Evolutionary conservation across 2,888 invertebrate species (phyloP), one percentile per base, ranked within the genome.

Genomic region (Apotomis capreana): DNA sequence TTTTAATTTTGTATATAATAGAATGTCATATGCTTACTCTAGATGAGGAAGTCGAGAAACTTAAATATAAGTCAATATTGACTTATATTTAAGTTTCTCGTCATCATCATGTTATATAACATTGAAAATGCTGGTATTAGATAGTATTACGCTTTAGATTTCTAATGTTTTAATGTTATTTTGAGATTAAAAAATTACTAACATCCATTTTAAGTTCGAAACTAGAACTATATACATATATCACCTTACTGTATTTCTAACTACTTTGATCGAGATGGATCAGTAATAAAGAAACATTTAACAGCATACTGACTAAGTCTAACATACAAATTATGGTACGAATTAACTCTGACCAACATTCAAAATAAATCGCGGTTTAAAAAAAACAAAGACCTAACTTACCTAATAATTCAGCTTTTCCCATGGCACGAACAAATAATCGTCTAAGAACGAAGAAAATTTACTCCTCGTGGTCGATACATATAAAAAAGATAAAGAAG

Each of bases 171-270:
- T 9, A 40, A 64, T 12, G 15, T 10, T 44, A 15, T 10, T 15
- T 44, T 40, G 12, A 54, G 54, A 64, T 54, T 64, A n/a, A 5
- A 54, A 44, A 54, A 12, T 6, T 10, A 40, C 64, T 64, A 55
- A 64, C 55, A 55, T 55, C 26, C 15, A 64, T 64, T 44, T 55
- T 52, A 13, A 36, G 10, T 37, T 55, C 9, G 26, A 15, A 26
- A 9, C 36, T 57, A 12, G 12, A 5, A 57, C 10, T 4, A n/a
- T 37, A 4, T 36, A 57, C 12, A 36, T 37, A 57, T 57, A n/a
- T n/a, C n/a, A 37, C 37, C 58, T 5, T 58, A 37, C 0, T 12
- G 36, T 58, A 58, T 12, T 5, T 37, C 36, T 3, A 58, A 58
- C 37, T 58, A 58, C n/a, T 58, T 6, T 58, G 37, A 58, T 26